Conservation (phyloP, 2,797 vertebrate genomes). For the Pyrocephalus nanus region DNA sequence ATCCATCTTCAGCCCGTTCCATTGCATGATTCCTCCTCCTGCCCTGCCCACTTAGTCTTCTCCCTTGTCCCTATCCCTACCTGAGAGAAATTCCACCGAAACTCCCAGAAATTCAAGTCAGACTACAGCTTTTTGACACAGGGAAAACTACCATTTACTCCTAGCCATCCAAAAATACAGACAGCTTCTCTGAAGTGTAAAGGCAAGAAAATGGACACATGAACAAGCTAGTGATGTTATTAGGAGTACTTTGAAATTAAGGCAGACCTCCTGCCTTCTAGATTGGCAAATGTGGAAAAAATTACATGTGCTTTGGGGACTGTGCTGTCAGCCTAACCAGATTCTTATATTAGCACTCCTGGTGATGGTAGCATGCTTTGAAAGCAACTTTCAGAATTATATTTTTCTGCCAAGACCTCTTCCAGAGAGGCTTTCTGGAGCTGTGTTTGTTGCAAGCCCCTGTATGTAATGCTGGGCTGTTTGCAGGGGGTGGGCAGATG, state of each 20-base stretch:
- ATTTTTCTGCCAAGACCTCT: neutral
- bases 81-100: neutral
- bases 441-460: neutral
- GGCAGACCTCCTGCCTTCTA: neutral
- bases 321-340: neutral
- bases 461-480: neutral
- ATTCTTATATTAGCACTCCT: neutral
- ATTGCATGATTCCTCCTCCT: neutral
- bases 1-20: neutral
- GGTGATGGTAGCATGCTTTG: neutral
- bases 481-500: neutral
- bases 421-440: neutral
- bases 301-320: neutral
- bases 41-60: neutral
- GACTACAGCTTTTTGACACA: neutral
- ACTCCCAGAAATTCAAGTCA: neutral
- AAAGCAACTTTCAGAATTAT: neutral
- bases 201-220: neutral
- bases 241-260: neutral
- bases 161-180: neutral
- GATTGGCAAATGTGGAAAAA: neutral
- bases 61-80: neutral
- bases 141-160: neutral
- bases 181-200: neutral
- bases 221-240: neutral